Percentiles rank a stretch among this genome's conserved stretches.
Conservation (phyloP, 2,888 invertebrate genomes). For the Leptinotarsa haldemani region DNA sequence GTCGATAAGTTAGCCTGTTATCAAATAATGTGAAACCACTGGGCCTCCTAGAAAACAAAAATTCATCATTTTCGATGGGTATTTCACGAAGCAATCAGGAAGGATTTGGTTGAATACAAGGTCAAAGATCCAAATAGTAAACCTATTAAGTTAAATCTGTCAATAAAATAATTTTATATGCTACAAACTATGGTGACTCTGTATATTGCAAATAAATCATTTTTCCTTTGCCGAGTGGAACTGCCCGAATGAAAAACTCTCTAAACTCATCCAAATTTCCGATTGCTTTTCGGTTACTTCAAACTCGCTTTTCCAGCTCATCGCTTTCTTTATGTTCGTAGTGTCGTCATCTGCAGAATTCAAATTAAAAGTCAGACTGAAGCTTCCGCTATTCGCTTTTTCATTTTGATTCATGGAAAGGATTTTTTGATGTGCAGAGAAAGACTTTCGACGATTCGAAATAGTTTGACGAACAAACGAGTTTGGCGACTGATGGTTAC, state of each 20-base stretch:
- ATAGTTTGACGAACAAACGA: background rate
- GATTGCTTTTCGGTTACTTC: constrained; percentile 4
- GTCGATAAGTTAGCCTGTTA: too few relatives aligned
- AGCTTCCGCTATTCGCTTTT: background rate
- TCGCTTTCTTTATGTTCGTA: background rate
- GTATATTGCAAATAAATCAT: too few relatives aligned
- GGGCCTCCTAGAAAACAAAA: too few relatives aligned
- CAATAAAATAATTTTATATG: too few relatives aligned
- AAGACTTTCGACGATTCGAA: background rate
- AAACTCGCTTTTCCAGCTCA: constrained; percentile 6
- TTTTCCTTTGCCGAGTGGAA: background rate
- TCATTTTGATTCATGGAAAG: background rate
- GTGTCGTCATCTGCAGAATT: constrained; percentile 5
- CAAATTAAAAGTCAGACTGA: background rate
- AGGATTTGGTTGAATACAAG: too few relatives aligned
- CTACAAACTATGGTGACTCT: too few relatives aligned
- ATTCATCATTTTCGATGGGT: too few relatives aligned
- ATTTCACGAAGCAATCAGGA: too few relatives aligned
- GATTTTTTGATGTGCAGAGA: background rate
- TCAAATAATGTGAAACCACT: too few relatives aligned
- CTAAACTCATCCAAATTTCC: background rate
- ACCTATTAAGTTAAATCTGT: too few relatives aligned
- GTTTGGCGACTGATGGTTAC: too few relatives aligned
- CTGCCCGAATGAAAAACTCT: background rate
- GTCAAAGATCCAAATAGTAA: too few relatives aligned